Base-by-base conservation (phyloP, 1,140 invertebrate genomes). In the Brachionus asplanchnoidis region DNA sequence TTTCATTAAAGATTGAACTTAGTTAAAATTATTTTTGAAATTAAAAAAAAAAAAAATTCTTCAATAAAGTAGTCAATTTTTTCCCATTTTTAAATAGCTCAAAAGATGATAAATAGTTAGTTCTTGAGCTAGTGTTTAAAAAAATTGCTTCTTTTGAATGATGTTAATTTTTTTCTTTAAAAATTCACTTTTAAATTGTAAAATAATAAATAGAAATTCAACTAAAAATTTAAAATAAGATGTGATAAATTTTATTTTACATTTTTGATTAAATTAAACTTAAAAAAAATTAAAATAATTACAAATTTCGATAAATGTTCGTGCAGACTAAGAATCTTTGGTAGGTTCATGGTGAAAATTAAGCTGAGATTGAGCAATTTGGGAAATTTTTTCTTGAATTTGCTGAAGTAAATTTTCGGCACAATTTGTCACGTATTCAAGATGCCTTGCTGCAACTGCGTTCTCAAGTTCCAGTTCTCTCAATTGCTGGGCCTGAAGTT, bases 391-490 rank as follows among this genome's bases (percentile, higher is more conserved):
- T 12, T 82, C 26, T 70, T 84, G 82, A 40, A 84, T 60, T 84
- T 84, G 82, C 46, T 84, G 46, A 9, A 84, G n/a, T 28, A 84
- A 28, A 53, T 84, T 68, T 84, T 84, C 82, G 5, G 65, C 82
- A 53, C 60, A 84, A 32, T 56, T 36, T 0, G 82, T 84, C 6
- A 68, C 60, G 11, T 84, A 68, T 26, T 84, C 82, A 26, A 84
- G 36, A 42, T 70, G 42, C 17, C 32, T 17, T n/a, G 82, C 60
- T n/a, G 82, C 82, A 32, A 53, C 4, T 11, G 60, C 60, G 36
- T 84, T 84, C 44, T 84, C 82, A 17, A 68, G 36, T 70, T 84
- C 82, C 7, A 68, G 20, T 84, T 68, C 60, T 84, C 60, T 68
- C 26, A 84, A 56, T 46, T 84, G 82, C 26, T 68, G 60, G 46